Evolutionary conservation across 2,113 vertebrate species (phyloP).

Genomic region (Grammatotria lemairii): DNA sequence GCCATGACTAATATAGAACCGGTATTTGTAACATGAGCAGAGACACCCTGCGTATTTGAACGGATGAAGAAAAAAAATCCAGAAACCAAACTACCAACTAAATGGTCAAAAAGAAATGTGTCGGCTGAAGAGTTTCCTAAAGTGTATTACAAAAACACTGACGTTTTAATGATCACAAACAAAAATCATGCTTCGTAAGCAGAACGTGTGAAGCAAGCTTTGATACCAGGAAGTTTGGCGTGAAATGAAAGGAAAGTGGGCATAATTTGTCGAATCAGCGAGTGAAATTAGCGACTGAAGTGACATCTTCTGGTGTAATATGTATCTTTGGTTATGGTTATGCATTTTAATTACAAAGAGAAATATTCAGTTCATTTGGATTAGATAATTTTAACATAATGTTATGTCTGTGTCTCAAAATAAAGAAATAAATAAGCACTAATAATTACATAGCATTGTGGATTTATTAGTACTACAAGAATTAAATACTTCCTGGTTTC

Average conservation of each 20-base stretch:
- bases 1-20: background rate
- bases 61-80: background rate
- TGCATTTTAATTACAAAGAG: background rate
- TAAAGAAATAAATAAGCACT: background rate
- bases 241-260: background rate
- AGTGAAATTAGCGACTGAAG: background rate
- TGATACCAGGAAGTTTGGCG: background rate
- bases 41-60: background rate
- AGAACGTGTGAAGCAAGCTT: background rate
- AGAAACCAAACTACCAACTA: background rate
- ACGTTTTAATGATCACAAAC: background rate
- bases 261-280: background rate
- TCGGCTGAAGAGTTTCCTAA: background rate
- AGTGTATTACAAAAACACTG: background rate
- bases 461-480: background rate
- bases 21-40: background rate
- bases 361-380: background rate
- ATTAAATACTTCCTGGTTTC: background rate
- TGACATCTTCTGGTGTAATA: background rate
- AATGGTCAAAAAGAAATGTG: background rate
- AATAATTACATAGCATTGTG: background rate
- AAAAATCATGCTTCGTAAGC: background rate
- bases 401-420: background rate
- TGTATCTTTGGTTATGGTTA: background rate
- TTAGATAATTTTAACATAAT: background rate